Evolutionary conservation across 2,797 vertebrate species (phyloP).

Genomic region (Salarias fasciatus): DNA sequence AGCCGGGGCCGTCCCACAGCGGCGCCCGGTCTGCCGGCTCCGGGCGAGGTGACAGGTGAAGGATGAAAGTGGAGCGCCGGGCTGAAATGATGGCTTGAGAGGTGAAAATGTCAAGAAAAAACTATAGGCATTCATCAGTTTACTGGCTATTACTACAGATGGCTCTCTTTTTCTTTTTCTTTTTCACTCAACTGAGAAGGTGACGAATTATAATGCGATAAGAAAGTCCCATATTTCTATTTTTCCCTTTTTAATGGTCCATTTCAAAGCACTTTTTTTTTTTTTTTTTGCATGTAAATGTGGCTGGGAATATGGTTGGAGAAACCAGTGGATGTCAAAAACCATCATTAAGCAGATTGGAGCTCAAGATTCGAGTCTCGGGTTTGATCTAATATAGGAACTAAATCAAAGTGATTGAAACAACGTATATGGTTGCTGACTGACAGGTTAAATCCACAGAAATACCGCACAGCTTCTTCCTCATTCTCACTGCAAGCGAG

Average conservation of each 20-base stretch:
- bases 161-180: neutral
- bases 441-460: too few relatives aligned
- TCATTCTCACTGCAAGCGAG: neutral
- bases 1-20: constrained; percentile 6
- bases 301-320: too few relatives aligned
- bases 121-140: constrained; percentile 9
- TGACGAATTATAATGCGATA: neutral
- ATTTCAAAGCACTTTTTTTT: neutral
- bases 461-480: too few relatives aligned
- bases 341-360: too few relatives aligned
- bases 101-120: constrained; percentile 13
- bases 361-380: too few relatives aligned
- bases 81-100: constrained; percentile 33
- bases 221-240: neutral
- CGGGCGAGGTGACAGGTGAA: constrained; percentile 40
- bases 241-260: neutral
- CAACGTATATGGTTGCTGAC: too few relatives aligned
- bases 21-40: constrained; percentile 9
- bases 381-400: too few relatives aligned
- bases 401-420: too few relatives aligned
- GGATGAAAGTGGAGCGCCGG: constrained; percentile 21
- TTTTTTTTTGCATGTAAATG: too few relatives aligned
- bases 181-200: neutral
- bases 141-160: neutral
- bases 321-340: too few relatives aligned